Evolutionary conservation across 2,888 invertebrate genomes (phyloP).

Genomic region (Tenthredo distinguenda): DNA sequence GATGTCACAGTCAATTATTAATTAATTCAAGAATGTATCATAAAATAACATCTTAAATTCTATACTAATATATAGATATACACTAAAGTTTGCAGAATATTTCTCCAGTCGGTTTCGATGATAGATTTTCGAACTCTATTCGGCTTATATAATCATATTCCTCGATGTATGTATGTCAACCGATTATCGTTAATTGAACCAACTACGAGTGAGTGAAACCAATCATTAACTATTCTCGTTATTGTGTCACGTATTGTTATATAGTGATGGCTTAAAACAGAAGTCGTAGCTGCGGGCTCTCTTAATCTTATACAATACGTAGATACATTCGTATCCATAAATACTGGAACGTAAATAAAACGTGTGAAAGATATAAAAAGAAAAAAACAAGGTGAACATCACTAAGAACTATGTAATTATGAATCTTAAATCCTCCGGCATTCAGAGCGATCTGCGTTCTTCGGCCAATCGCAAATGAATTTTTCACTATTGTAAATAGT

Average conservation of each 20-base stretch:
- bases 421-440: slow-evolving; percentile 76
- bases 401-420: neutral
- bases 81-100: neutral
- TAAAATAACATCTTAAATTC: neutral
- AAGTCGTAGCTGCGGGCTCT: neutral
- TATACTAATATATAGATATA: neutral
- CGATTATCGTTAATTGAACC: neutral
- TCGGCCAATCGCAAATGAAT: slow-evolving; percentile 91
- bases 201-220: neutral
- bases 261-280: neutral
- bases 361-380: neutral
- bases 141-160: neutral
- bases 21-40: neutral
- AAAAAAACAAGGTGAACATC: neutral
- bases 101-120: neutral
- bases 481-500: slow-evolving; percentile 87
- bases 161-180: neutral
- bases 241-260: neutral
- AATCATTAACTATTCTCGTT: neutral
- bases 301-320: neutral
- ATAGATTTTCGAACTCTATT: neutral
- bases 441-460: slow-evolving; percentile 84
- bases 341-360: neutral
- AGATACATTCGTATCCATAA: neutral
- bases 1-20: neutral